Conservation (phyloP, 2,888 invertebrate genomes). For the Brachycybe producta region DNA sequence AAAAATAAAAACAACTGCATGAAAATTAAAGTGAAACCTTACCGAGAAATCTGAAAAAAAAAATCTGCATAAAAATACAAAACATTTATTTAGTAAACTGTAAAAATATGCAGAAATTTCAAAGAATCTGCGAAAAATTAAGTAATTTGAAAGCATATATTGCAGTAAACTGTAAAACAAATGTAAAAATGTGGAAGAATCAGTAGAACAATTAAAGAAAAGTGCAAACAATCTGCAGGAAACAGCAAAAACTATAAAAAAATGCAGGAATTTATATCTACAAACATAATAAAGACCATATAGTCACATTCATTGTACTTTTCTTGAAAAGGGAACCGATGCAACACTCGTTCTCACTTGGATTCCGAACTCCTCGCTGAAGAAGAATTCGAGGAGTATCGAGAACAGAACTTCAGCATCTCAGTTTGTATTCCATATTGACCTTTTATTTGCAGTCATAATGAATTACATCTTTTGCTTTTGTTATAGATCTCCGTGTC, state of each 20-base stretch:
- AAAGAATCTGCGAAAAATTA: too few species aligned
- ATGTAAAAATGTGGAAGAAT: too few species aligned
- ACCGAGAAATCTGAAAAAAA: too few species aligned
- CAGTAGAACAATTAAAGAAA: too few species aligned
- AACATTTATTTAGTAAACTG: too few species aligned
- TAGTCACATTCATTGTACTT: neutral
- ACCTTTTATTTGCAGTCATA: conserved; percentile 4
- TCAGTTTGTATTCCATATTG: neutral
- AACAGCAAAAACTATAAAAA: neutral
- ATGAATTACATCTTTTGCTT: neutral
- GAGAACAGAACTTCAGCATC: conserved; percentile 38
- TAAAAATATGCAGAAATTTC: too few species aligned
- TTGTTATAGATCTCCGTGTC: conserved; percentile 16
- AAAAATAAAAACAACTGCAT: too few species aligned
- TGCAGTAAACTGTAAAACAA: too few species aligned
- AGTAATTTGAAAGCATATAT: too few species aligned
- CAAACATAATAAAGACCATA: neutral
- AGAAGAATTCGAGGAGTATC: conserved; percentile 65
- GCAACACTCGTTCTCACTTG: conserved; percentile 77
- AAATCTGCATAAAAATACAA: too few species aligned
- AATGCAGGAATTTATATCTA: neutral
- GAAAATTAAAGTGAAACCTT: too few species aligned
- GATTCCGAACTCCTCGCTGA: conserved; percentile 83
- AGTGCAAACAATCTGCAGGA: too few species aligned
- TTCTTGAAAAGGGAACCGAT: conserved; percentile 26